Evolutionary conservation across 2,797 vertebrate genomes (phyloP), one percentile per base, ranked within the genome.

Genomic region (Coranthus polyacanthus): DNA sequence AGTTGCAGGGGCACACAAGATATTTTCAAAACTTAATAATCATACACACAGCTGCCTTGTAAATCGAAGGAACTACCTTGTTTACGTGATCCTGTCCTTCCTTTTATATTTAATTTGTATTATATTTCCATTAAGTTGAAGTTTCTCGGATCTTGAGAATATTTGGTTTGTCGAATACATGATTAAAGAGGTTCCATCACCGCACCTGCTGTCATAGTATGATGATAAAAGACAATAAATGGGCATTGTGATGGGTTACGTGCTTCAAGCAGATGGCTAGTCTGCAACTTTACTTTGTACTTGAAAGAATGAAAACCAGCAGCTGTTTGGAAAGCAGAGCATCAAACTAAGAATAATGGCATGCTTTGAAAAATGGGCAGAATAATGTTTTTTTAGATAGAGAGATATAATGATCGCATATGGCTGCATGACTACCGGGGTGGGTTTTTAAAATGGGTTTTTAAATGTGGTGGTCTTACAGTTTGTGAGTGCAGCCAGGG

Each of bases 401-500:
- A 22, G 37, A 16, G 20, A 7, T 34, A 6, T 34, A 15, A 12
- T 24, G 20, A 38, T 62, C 59, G 21, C 21, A 74, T 63, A 49
- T 66, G 21, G 45, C 44, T 43, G 3, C 12, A 24, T 16, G 21
- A 46, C 20, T 9, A 15, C 16, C 11, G 3, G 29, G 21, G 36
- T 38, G 16, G 17, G 42, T 29, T 44, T 44, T 12, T 46, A 41
- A 58, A 59, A n/a, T 38, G 16, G 17, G 42, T 29, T 44, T 44
- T 12, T 46, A 41, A 58, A 59, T 13, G 13, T 44, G 12, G 29
- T 38, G 54, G 47, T 49, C 29, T 61, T 63, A 38, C 32, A 47
- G 60, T 80, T 26, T 58, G 20, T 60, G 50, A 59, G 58, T 63
- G n/a, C 24, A 29, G 52, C 71, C 39, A 38, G 58, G 51, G 66